Evolutionary conservation across 2,797 vertebrate species (phyloP), one percentile per base, ranked within the genome.

Genomic region (Sebastes ruberrimus): DNA sequence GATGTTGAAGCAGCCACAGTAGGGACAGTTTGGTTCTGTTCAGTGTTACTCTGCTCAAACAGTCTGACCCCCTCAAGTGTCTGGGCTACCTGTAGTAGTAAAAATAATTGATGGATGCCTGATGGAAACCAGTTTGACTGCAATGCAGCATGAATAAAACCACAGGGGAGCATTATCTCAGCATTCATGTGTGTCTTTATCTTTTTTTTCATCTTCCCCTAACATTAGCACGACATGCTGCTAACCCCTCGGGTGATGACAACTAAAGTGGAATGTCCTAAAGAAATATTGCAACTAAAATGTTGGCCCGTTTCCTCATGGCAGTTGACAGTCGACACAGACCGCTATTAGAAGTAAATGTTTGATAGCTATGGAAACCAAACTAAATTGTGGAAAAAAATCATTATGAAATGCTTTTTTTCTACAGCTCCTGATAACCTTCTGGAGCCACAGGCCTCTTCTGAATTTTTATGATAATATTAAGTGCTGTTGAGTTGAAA

Each of bases 21-120:
- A 67, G 86, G 83, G 89, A 87, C 86, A 75, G 32, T 71, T 76
- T 57, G 74, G 74, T 69, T 89, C 93, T 95, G 94, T 49, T 93
- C 90, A 92, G 87, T 89, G 90, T 94, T 84, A 89, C 77, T 60
- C 73, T 35, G 85, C 74, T 90, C 76, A 59, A 62, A 70, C 75
- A 74, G 81, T 22, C 81, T 90, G 91, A 93, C 88, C 92, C 92
- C 79, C 83, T 86, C 69, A 62, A 70, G 56, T 65, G 78, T 82
- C 88, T 74, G 82, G 27, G 92, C 92, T 93, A 93, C 93, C 90
- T 92, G 93, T 56, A 85, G 89, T 85, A 82, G 89, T 88, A 88
- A 89, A 88, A 85, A 77, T 80, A 88, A 84, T 64, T 88, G 90
- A 89, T 85, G 88, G 86, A 88, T n/a, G 78, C 60, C 73, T 92